These are phyloP conservation scores for Idaea dimidiata DNA, from an alignment of 2,888 invertebrate species.

Conservation along the genomic window DNA sequence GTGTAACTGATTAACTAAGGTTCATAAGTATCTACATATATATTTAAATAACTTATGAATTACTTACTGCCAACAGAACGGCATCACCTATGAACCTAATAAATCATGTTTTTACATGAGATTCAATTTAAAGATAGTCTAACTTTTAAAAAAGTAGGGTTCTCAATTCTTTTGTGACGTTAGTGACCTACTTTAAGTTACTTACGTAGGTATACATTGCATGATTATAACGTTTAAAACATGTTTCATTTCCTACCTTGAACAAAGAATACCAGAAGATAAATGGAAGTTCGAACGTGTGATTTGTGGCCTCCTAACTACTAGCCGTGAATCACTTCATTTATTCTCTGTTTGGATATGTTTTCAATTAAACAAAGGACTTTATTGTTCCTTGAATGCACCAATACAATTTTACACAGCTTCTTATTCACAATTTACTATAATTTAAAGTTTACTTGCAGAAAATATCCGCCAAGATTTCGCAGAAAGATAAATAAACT, in stretches of 20 bases:
- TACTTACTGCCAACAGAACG: too few relatives aligned
- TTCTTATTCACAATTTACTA: neutral
- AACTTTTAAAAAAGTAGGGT: neutral
- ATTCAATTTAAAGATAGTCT: neutral
- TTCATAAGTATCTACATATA: too few relatives aligned
- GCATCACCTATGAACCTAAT: neutral
- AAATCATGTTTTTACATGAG: too few relatives aligned
- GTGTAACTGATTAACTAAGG: too few relatives aligned
- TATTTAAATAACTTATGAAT: too few relatives aligned
- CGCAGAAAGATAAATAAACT: constrained; percentile 4
- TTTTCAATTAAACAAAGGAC: neutral
- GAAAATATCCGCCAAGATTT: neutral
- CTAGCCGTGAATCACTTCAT: constrained; percentile 17
- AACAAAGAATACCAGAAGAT: constrained; percentile 19
- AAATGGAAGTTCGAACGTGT: neutral
- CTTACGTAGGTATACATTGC: constrained; percentile 8
- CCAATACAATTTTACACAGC: neutral
- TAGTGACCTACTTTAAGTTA: neutral
- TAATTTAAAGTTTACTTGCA: neutral
- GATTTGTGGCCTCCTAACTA: neutral
- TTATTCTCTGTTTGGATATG: neutral
- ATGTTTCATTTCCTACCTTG: constrained; percentile 11
- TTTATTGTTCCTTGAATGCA: neutral
- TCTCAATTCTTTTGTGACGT: neutral
- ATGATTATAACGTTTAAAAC: constrained; percentile 13